Conservation (phyloP, 2,797 vertebrate species). For the Mus caroli region DNA sequence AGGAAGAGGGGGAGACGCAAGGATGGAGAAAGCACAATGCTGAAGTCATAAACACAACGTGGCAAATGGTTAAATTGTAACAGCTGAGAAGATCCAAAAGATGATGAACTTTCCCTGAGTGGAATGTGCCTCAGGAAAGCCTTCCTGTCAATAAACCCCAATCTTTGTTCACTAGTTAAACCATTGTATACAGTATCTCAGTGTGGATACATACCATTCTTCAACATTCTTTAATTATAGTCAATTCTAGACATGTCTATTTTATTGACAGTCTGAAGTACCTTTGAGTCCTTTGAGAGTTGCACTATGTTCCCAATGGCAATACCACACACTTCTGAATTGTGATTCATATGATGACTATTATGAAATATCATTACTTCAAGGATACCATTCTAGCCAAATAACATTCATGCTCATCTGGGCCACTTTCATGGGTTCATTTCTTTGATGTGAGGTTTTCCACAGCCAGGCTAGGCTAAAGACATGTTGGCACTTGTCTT, state of each 20-base stretch:
- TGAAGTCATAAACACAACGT: slow-evolving; percentile 51
- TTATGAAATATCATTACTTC: slow-evolving; percentile 22
- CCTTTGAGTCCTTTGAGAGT: slow-evolving; percentile 62
- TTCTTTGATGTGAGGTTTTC: slow-evolving; percentile 63
- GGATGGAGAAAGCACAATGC: neutral
- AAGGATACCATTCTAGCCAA: neutral
- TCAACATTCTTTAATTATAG: slow-evolving; percentile 76
- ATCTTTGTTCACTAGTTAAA: slow-evolving; percentile 71
- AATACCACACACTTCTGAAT: slow-evolving; percentile 45
- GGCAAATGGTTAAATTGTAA: slow-evolving; percentile 66
- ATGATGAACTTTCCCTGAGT: slow-evolving; percentile 70
- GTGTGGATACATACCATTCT: slow-evolving; percentile 74
- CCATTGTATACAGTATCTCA: slow-evolving; percentile 57
- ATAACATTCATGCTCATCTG: slow-evolving; percentile 23
- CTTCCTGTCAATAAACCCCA: slow-evolving; percentile 74
- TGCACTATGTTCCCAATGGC: slow-evolving; percentile 55
- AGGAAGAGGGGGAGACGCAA: too few relatives aligned
- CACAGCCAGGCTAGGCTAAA: slow-evolving; percentile 57
- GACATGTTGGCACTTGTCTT: neutral
- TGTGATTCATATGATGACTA: slow-evolving; percentile 49
- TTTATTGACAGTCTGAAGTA: slow-evolving; percentile 75
- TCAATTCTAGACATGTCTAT: slow-evolving; percentile 73
- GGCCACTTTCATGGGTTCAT: neutral
- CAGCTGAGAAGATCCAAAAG: slow-evolving; percentile 60
- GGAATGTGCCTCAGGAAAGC: slow-evolving; percentile 67